Conservation (phyloP, 2,797 vertebrate genomes). For the Chromis chromis region DNA sequence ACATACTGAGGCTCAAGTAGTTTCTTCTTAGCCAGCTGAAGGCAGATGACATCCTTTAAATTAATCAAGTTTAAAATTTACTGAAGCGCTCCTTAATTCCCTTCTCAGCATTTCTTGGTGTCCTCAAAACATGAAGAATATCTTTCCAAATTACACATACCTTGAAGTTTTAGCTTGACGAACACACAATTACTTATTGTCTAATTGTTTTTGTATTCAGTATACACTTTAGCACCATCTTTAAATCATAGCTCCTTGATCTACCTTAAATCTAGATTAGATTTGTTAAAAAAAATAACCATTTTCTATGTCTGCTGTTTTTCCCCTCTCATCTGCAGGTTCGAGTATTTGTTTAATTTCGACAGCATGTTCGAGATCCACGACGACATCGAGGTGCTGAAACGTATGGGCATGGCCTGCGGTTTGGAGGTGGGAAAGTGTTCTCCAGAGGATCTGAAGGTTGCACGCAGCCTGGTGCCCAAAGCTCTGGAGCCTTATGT, state of each 20-base stretch:
- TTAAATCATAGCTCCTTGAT: not conserved
- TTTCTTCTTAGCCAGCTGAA: too few relatives aligned
- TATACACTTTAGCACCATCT: not conserved
- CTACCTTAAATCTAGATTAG: not conserved
- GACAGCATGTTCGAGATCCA: slow-evolving; percentile 99
- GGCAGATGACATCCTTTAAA: not conserved
- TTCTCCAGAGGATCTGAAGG: slow-evolving; percentile 94
- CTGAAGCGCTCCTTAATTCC: not conserved
- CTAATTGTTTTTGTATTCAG: not conserved
- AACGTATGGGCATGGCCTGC: slow-evolving; percentile 99
- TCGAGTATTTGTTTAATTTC: slow-evolving; percentile 99
- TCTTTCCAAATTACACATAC: slow-evolving; percentile 1
- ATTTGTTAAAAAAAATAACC: not conserved
- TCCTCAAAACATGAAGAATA: not conserved
- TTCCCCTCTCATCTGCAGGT: slow-evolving; percentile 81
- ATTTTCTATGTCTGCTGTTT: not conserved
- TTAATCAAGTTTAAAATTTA: not conserved
- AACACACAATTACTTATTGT: not conserved
- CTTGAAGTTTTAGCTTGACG: not conserved
- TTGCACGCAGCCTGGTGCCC: slow-evolving; percentile 94
- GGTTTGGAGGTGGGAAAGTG: slow-evolving; percentile 96
- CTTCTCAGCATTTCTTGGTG: too few relatives aligned
- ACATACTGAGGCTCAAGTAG: not conserved
- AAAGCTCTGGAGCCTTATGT: slow-evolving; percentile 99
- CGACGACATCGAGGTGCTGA: slow-evolving; percentile 98